A percentile compares a stretch with the other conserved stretches of the same genome.
Conservation (phyloP, 2,888 invertebrate species). For the Cheilosia grossa region DNA sequence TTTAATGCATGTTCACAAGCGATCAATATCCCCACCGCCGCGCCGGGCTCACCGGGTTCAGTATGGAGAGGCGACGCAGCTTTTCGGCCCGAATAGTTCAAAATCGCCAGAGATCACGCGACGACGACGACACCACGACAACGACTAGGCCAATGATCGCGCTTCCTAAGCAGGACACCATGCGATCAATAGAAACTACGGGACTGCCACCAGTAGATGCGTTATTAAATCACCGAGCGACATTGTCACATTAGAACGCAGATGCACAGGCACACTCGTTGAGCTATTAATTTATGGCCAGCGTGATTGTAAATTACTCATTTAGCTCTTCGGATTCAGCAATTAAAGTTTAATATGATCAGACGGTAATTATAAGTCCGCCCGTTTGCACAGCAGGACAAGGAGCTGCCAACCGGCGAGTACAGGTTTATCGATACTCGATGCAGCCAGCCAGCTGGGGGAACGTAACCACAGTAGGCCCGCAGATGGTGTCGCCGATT, state of each 20-base stretch:
- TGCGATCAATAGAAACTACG: conserved; percentile 49
- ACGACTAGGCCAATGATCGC: conserved; percentile 43
- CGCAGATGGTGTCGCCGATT: conserved; percentile 45
- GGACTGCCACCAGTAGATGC: conserved; percentile 24
- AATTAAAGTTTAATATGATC: conserved; percentile 73
- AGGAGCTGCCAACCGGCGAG: conserved; percentile 15
- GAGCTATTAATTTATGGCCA: conserved; percentile 69
- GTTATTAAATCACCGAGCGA: conserved; percentile 62
- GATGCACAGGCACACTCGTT: conserved; percentile 1
- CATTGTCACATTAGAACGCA: conserved; percentile 56
- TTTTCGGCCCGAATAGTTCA: conserved; percentile 61
- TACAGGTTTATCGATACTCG: conserved; percentile 11
- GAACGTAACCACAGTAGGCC: conserved; percentile 43
- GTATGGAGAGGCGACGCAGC: conserved; percentile 41
- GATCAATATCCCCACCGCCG: conserved; percentile 58
- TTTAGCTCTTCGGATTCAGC: conserved; percentile 63
- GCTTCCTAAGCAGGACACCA: conserved; percentile 6
- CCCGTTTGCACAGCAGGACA: conserved; percentile 49
- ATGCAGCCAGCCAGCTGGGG: conserved; percentile 3
- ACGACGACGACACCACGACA: conserved; percentile 22
- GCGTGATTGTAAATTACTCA: conserved; percentile 71
- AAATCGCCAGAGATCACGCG: conserved; percentile 71
- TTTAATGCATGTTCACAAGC: conserved; percentile 74
- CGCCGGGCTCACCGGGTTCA: neutral
- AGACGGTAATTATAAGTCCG: conserved; percentile 67